Conservation (phyloP, 2,797 vertebrate species). For the Myotis pilosus region DNA sequence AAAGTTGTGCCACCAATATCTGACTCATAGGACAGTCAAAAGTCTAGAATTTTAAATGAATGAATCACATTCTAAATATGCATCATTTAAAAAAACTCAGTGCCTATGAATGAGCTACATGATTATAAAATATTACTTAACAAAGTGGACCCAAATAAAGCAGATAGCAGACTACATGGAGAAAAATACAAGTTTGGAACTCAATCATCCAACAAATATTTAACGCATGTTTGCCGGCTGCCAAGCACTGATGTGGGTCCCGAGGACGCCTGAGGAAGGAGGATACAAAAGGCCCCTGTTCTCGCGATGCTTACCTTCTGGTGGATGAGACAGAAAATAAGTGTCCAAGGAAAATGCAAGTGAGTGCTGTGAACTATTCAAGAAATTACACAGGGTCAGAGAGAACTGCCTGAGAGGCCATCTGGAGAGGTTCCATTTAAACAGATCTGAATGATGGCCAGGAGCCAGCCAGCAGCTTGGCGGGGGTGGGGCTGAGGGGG, state of each 20-base stretch:
- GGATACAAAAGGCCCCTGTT: not conserved
- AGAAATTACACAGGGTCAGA: not conserved
- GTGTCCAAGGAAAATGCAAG: not conserved
- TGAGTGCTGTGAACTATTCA: not conserved
- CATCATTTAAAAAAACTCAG: not conserved
- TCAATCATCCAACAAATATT: constrained; percentile 13
- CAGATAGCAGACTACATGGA: not conserved
- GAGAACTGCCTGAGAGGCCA: not conserved
- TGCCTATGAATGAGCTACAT: not conserved
- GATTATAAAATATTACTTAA: not conserved
- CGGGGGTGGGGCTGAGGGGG: rapidly evolving
- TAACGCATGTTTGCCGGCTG: not conserved
- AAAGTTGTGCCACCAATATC: constrained; percentile 43
- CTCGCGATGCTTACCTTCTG: not conserved
- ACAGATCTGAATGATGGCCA: not conserved
- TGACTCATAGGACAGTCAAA: constrained; percentile 47
- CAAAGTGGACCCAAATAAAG: not conserved
- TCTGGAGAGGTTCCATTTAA: not conserved
- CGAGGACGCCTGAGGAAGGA: not conserved
- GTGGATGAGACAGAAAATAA: not conserved
- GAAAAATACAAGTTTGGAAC: not conserved
- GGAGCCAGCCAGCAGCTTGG: not conserved
- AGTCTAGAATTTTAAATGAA: constrained; percentile 57
- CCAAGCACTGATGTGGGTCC: not conserved
- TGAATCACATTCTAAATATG: constrained; percentile 39